phyloP scores from a whole-genome alignment of 2,113 vertebrate species.

The Seriola dumerili region DNA sequence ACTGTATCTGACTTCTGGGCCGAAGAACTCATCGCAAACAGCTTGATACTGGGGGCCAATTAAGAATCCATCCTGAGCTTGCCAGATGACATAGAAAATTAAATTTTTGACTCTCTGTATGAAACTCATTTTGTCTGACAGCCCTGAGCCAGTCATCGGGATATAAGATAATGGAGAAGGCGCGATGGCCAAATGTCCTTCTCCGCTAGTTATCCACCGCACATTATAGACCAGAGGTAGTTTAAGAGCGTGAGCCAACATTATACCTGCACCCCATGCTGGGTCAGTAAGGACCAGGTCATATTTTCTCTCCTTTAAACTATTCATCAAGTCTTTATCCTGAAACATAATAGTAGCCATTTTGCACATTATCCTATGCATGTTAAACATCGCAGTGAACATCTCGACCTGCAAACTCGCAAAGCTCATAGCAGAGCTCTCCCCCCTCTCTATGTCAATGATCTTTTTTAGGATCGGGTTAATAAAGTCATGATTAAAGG shows the following conservation, averaged over 20 bases:
- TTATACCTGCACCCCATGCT: conserved; percentile 65
- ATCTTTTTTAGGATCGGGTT: conserved; percentile 59
- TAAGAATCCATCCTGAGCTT: conserved; percentile 47
- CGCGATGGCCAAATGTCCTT: conserved; percentile 75
- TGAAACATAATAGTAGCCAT: conserved; percentile 71
- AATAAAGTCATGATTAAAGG: conserved; percentile 72
- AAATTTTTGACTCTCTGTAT: conserved; percentile 75
- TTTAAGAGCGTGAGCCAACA: conserved; percentile 76
- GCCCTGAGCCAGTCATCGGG: conserved; percentile 67
- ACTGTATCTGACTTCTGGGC: conserved; percentile 67
- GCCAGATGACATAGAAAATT: conserved; percentile 57
- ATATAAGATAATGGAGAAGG: conserved; percentile 81
- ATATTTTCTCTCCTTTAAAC: conserved; percentile 66
- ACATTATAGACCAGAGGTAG: conserved; percentile 79
- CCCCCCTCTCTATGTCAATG: conserved; percentile 64
- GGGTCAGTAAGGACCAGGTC: conserved; percentile 83
- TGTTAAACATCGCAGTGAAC: conserved; percentile 60
- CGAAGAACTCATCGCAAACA: conserved; percentile 75
- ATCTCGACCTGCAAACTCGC: conserved; percentile 69
- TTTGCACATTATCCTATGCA: conserved; percentile 65
- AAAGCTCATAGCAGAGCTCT: conserved; percentile 46
- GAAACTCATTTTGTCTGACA: conserved; percentile 82
- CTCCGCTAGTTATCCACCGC: conserved; percentile 73
- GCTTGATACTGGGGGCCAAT: conserved; percentile 59
- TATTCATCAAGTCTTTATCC: conserved; percentile 66